Evolutionary conservation across 2,888 invertebrate genomes (phyloP), one percentile per base, ranked within the genome.

Genomic region (Drosophila limbata): DNA sequence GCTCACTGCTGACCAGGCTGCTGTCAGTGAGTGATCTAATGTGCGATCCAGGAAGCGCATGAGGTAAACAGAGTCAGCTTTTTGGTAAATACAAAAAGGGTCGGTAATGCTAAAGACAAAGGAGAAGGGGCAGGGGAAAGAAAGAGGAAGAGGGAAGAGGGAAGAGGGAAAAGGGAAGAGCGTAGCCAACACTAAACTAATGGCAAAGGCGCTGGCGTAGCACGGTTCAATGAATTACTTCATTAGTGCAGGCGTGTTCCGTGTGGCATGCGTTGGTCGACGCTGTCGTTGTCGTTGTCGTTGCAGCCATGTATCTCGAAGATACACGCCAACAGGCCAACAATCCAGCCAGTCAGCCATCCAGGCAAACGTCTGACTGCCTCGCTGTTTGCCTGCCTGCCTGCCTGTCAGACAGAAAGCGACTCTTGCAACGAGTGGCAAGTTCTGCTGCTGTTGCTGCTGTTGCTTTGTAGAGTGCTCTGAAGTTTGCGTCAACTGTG

Each of bases 141-240:
- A 3, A 19, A 19, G 19, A 19, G 5, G 6, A 13, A 17, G n/a
- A n/a, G 8, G 31, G 13, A 48, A 17, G 25, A 19, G 35, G 35
- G 33, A 60, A 60, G 59, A 44, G 73, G 50, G 63, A 63, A 59
- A 33, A 10, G 21, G 25, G 21, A 31, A 48, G 33, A 55, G 45
- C 87, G 69, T 69, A 73, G 62, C 75, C 83, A 85, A 77, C 88
- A 76, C 83, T 77, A 78, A 86, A 88, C 84, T 88, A 84, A 84
- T 79, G 80, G 77, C 81, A 61, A 61, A 57, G 57, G 65, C 70
- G 71, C 62, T 76, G 76, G 76, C 87, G 83, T 87, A 78, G 82
- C 80, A 89, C 82, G 90, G 90, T 89, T 90, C 89, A 89, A 89
- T 90, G 89, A 90, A 89, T 89, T 90, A 89, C 89, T 89, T 89